A percentile compares a stretch with the other conserved stretches of the same genome.
Conservation (phyloP, 2,797 vertebrate genomes). For the Anguilla marmorata region DNA sequence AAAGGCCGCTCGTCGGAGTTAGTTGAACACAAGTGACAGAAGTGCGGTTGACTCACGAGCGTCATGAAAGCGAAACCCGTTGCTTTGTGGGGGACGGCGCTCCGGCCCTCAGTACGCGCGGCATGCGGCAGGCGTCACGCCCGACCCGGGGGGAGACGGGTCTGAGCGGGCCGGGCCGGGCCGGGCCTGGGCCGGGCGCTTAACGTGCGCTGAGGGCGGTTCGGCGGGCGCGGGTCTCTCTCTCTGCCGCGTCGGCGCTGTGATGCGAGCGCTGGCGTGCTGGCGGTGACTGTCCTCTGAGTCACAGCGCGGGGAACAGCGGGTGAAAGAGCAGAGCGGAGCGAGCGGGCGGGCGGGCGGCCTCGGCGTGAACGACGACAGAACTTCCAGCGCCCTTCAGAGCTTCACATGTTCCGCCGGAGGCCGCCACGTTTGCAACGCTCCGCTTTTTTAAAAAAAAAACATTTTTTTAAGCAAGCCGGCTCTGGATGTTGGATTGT, state of each 20-base stretch:
- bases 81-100: not conserved
- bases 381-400: not conserved
- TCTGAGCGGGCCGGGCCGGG: not conserved
- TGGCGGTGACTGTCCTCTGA: not conserved
- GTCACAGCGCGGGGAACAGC: not conserved
- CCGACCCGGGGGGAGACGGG: not conserved
- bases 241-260: not conserved
- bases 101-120: not conserved
- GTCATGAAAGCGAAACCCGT: no score
- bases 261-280: not conserved
- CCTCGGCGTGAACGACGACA: not conserved
- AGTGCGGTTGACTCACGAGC: no score
- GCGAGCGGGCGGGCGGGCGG: not conserved
- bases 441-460: not conserved
- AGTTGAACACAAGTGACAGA: no score
- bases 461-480: not conserved
- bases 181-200: not conserved
- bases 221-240: not conserved
- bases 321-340: slow-evolving; percentile 2
- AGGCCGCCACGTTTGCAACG: not conserved
- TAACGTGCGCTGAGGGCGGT: not conserved
- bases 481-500: not conserved
- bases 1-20: no score
- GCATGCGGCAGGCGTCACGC: not conserved
- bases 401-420: not conserved